Evolutionary conservation across 2,113 vertebrate species (phyloP), one percentile per base, ranked within the genome.

Genomic region (Gymnarchus niloticus): DNA sequence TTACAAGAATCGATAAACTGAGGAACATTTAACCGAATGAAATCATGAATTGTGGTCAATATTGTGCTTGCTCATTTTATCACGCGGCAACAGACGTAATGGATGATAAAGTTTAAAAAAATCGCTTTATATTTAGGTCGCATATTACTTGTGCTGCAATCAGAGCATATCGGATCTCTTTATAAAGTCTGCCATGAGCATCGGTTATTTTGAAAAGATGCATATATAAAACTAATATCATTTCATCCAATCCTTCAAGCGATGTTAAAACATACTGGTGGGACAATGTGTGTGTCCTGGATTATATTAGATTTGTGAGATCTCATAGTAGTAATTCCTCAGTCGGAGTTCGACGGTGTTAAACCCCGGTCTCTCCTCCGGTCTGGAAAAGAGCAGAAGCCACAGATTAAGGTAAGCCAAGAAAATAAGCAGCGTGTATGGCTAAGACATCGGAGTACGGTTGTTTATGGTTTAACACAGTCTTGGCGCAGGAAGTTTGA

Each of bases 261-360:
- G 33, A 56, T 37, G 2, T 28, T 33, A 33, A 56, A 54, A 25
- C 52, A 33, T 4, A 6, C 5, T 19, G 21, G 49, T 46, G 77
- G 44, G 8, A 25, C 44, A 81, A 51, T 33, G 28, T 19, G 28
- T 19, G 33, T 48, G 44, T 21, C 73, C 76, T 44, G 37, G 19
- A 48, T n/a, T 51, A 48, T 21, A 33, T 56, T 76, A 85, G 84
- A n/a, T 56, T 37, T 98, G 96, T 37, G 97, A 93, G 90, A 97
- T 97, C 59, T 98, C 97, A 0, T 99, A 99, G 87, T 99, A 98
- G 91, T 96, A 99, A 44, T 97, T 96, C 54, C 97, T 96, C 7
- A 99, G 92, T 76, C 94, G 93, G 56, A 93, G 91, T 88, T 99
- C 98, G 0, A 99, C 96, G 0, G 94, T 92, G 1, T 37, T 23